phyloP scores from a whole-genome alignment of 2,888 invertebrate genomes.

The Zaprionus bogoriensis region DNA sequence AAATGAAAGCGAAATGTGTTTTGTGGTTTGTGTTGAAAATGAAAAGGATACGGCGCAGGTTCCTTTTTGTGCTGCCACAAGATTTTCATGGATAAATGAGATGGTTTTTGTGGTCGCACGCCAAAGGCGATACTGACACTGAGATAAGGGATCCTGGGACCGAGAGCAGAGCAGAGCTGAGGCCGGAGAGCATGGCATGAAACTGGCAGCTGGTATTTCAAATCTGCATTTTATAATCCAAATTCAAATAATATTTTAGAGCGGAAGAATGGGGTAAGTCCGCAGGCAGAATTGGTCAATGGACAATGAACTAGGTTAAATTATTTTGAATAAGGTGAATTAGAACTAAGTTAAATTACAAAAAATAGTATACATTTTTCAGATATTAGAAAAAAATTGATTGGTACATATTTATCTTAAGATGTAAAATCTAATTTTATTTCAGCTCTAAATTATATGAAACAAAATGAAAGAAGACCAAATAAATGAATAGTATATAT shows the following conservation, averaged over 20 bases:
- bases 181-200: constrained; percentile 30
- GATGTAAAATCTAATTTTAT: no score
- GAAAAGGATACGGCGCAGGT: constrained; percentile 71
- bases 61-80: constrained; percentile 58
- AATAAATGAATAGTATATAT: background rate
- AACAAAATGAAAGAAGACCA: background rate
- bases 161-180: no score
- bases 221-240: constrained; percentile 10
- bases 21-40: constrained; percentile 68
- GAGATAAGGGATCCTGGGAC: constrained; percentile 21
- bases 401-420: no score
- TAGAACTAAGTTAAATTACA: no score
- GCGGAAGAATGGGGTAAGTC: no score
- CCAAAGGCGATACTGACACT: constrained; percentile 46
- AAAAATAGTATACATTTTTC: no score
- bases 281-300: no score
- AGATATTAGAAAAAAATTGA: no score
- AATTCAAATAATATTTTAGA: constrained; percentile 6
- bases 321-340: no score
- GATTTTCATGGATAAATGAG: constrained; percentile 76
- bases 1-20: constrained; percentile 74
- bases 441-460: no score
- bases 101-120: constrained; percentile 70
- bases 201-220: constrained; percentile 52
- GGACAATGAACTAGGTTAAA: no score